Conservation (phyloP, 23 tunicate genomes). For the Styela clava region DNA sequence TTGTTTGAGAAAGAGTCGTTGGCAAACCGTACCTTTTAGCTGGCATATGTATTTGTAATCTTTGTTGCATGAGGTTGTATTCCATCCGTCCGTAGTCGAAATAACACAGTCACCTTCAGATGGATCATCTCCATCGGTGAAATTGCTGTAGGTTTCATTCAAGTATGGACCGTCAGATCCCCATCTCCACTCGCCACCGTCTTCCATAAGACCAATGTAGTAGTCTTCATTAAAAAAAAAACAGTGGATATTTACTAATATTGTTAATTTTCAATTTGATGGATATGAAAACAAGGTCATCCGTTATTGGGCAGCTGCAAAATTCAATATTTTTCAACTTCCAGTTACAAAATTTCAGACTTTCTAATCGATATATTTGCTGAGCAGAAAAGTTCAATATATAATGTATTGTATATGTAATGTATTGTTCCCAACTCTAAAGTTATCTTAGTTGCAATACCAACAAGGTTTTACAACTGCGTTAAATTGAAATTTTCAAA, state of each 20-base stretch:
- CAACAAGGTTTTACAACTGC: no score
- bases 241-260: neutral
- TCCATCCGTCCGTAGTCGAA: neutral
- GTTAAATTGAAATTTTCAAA: no score
- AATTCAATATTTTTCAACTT: no score
- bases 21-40: conserved; percentile 11
- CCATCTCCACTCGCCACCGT: conserved; percentile 15
- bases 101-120: neutral
- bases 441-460: no score
- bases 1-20: no score
- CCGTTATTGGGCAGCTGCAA: no score
- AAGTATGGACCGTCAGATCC: neutral
- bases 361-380: no score
- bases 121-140: neutral
- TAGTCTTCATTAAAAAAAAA: neutral
- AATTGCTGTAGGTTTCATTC: neutral
- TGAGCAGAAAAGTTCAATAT: no score
- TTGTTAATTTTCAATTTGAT: neutral
- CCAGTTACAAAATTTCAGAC: no score
- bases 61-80: neutral
- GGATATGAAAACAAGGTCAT: no score
- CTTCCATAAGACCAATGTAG: conserved; percentile 21
- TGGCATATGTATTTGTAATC: conserved; percentile 11
- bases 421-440: no score
- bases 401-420: no score